Evolutionary conservation across 2,113 vertebrate species (phyloP), one percentile per base, ranked within the genome.

Genomic region (Zingel zingel): DNA sequence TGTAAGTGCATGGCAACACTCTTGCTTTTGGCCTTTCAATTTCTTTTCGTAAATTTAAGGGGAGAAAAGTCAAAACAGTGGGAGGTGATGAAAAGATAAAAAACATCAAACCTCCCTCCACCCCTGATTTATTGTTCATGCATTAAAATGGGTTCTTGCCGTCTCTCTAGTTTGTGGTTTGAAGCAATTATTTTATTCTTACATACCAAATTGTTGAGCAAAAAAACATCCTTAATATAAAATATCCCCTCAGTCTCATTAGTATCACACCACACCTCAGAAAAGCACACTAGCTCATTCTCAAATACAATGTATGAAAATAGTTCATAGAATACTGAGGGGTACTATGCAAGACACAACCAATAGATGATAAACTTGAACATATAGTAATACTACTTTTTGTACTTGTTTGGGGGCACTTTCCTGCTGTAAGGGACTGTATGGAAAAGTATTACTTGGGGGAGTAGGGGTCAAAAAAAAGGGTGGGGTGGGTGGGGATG

Each of bases 241-340:
- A 69, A 45, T 30, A 67, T 61, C 47, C 50, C 13, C 14, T 33
- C 11, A 19, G 16, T 57, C 9, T 23, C 13, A 47, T 57, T 43
- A 61, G 45, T 43, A 62, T 68, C 47, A 73, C 58, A 77, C 6
- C 14, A 30, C 66, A 12, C 33, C 21, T 23, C 21, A 33, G 56
- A 45, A 48, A 23, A 56, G 7, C 36, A 61, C 50, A 23, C 39
- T 8, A 11, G 18, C 30, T 30, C 18, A 4, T 4, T 58, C 4
- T 10, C 45, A 11, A 23, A 65, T 56, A 47, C 58, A 56, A 33
- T 2, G 11, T 72, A 53, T 65, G 21, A 80, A 65, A 79, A 27
- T n/a, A n/a, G 15, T 57, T 50, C 2, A 15, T 63, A 19, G 54
- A 45, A 30, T 21, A 59, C 16, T 59, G 47, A 51, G 23, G 23